Percentiles rank a stretch among this genome's conserved stretches.
Evolutionary conservation across 2,888 invertebrate species (phyloP).

Genomic region (Synanthedon andrenaeformis): DNA sequence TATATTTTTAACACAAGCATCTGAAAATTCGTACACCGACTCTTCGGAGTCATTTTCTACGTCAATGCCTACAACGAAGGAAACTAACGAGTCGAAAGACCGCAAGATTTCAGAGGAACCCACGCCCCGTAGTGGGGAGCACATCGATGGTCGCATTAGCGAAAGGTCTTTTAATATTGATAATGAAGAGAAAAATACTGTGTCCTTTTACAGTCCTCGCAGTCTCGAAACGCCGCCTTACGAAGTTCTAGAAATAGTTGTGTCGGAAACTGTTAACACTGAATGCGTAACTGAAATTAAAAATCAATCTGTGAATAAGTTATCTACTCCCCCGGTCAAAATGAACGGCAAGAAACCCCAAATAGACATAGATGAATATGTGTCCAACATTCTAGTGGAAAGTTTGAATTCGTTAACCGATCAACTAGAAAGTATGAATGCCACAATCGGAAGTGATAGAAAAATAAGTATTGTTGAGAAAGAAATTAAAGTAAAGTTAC

Average conservation of each 20-base stretch:
- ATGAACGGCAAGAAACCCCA: slow-evolving; percentile 10
- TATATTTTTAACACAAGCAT: slow-evolving; percentile 8
- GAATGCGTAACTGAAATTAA: slow-evolving; percentile 14
- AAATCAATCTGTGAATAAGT: slow-evolving; percentile 10
- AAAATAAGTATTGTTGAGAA: slow-evolving; percentile 59
- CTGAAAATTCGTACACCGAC: slow-evolving; percentile 24
- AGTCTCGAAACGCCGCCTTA: slow-evolving; percentile 30
- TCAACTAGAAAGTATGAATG: slow-evolving; percentile 54
- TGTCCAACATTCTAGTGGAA: slow-evolving; percentile 63
- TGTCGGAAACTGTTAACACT: slow-evolving; percentile 46
- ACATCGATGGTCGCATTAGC: slow-evolving; percentile 24
- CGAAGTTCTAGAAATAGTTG: slow-evolving; percentile 55
- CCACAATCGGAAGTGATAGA: slow-evolving; percentile 41
- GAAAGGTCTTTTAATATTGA: slow-evolving; percentile 22
- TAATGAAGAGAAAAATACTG: slow-evolving; percentile 24
- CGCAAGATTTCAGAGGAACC: slow-evolving; percentile 2
- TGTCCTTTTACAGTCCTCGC: slow-evolving; percentile 25
- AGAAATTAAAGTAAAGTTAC: slow-evolving; percentile 62
- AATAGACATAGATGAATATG: slow-evolving; percentile 61
- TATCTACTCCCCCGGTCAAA: slow-evolving; percentile 4
- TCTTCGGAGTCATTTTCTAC: slow-evolving; percentile 31
- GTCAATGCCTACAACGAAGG: slow-evolving; percentile 34
- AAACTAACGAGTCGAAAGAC: slow-evolving; percentile 11
- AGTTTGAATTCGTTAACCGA: slow-evolving; percentile 61
- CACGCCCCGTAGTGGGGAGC: slow-evolving; percentile 13